Percentiles rank a stretch among this genome's conserved stretches.
Evolutionary conservation across 2,113 vertebrate genomes (phyloP).

Genomic region (Dasyurus viverrinus): DNA sequence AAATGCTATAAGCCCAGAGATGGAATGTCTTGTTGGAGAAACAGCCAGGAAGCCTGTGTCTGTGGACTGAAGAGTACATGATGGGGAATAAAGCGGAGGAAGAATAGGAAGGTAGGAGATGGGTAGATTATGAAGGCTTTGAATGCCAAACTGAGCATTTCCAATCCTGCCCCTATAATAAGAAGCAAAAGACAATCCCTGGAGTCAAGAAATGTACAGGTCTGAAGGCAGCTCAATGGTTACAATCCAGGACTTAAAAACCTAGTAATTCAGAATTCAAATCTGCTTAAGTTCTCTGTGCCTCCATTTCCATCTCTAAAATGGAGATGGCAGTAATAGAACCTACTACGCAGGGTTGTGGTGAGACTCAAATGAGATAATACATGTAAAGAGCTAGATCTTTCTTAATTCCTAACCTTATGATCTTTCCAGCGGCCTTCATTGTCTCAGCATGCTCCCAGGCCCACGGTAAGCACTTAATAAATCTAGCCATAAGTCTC

Average conservation of each 20-base stretch:
- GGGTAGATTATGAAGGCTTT: neutral
- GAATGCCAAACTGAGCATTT: neutral
- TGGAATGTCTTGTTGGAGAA: neutral
- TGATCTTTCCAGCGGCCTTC: neutral
- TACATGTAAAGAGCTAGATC: neutral
- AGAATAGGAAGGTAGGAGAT: too few species aligned
- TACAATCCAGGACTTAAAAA: neutral
- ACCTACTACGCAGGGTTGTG: neutral
- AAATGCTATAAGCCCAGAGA: neutral
- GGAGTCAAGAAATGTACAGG: neutral
- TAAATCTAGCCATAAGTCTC: neutral
- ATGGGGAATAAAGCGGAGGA: neutral
- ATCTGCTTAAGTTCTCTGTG: neutral
- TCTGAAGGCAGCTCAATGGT: neutral
- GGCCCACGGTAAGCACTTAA: neutral
- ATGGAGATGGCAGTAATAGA: neutral
- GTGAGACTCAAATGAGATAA: neutral
- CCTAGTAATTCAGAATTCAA: neutral
- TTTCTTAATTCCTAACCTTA: neutral
- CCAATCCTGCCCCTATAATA: neutral
- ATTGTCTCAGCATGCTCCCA: neutral
- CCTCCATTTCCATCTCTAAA: neutral
- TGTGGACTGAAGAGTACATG: neutral
- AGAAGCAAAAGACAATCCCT: neutral
- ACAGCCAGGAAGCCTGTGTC: neutral